phyloP scores from a whole-genome alignment of 2,888 invertebrate species.

The Euplagia quadripunctaria region DNA sequence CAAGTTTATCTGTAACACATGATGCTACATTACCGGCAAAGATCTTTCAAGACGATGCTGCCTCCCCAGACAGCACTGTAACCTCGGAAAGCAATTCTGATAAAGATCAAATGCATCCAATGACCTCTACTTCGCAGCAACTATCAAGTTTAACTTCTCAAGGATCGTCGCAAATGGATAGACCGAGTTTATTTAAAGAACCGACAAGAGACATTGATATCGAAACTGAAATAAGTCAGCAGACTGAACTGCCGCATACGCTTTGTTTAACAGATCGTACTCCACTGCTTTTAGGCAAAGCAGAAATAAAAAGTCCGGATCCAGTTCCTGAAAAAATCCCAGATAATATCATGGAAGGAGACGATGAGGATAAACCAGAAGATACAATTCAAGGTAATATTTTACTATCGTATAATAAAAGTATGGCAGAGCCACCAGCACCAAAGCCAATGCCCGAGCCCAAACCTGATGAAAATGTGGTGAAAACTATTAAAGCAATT shows the following conservation, averaged over 20 bases:
- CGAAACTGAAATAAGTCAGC: slow-evolving; percentile 83
- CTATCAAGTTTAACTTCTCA: slow-evolving; percentile 59
- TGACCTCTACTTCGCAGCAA: slow-evolving; percentile 59
- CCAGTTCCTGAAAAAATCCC: slow-evolving; percentile 85
- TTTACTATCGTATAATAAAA: slow-evolving; percentile 73
- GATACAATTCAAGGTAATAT: slow-evolving; percentile 71
- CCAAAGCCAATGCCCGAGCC: slow-evolving; percentile 57
- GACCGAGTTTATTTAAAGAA: slow-evolving; percentile 64
- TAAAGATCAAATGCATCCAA: slow-evolving; percentile 58
- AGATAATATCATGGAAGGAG: slow-evolving; percentile 83
- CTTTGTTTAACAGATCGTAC: slow-evolving; percentile 77
- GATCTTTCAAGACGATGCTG: slow-evolving; percentile 90
- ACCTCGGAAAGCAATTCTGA: slow-evolving; percentile 65
- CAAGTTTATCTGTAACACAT: slow-evolving; percentile 86
- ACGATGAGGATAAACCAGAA: slow-evolving; percentile 82
- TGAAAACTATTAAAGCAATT: slow-evolving; percentile 86
- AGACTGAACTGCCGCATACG: slow-evolving; percentile 82
- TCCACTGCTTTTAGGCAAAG: slow-evolving; percentile 78
- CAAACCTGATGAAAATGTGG: slow-evolving; percentile 75
- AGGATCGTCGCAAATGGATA: slow-evolving; percentile 58
- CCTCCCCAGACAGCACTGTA: slow-evolving; percentile 87
- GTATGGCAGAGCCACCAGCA: slow-evolving; percentile 62
- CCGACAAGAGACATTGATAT: slow-evolving; percentile 80
- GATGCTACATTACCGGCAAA: slow-evolving; percentile 89
- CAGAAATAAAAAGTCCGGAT: slow-evolving; percentile 84